Evolutionary conservation across 2,113 vertebrate genomes (phyloP), one percentile per base, ranked within the genome.

Genomic region (Oceanites oceanicus): DNA sequence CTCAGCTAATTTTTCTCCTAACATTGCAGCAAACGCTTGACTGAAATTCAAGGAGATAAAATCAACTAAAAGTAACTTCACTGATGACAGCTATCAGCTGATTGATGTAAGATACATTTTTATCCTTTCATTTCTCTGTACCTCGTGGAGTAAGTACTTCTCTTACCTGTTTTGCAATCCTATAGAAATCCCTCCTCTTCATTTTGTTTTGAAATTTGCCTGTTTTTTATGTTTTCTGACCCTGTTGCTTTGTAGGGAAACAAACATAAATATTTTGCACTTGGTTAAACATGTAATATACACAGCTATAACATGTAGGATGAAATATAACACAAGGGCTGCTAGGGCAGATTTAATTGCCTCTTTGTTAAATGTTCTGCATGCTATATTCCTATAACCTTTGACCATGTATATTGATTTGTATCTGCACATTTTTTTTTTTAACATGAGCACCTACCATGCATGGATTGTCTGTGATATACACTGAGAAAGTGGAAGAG

Each of bases 251-350:
- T 79, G 9, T n/a, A 79, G 13, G 5, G 18, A 88, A 88, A 63
- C 0, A 2, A 32, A 65, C 7, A 26, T 45, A 44, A 55, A n/a
- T 62, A 55, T 67, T 68, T 26, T 40, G 5, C 7, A 1, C 6
- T 42, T 92, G 30, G 3, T 17, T 79, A 68, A 52, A 82, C 11
- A 22, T 16, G 2, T 32, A 55, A 36, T 56, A 53, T 32, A 42
- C 2, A 23, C 7, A 65, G 6, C 20, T 65, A 61, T 2, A 25
- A 3, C 13, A 38, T 6, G 2, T 11, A 52, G 8, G 5, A 23
- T 55, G 16, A 71, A 85, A 56, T 47, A 32, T 10, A 73, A 21
- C 15, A 36, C 11, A 70, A 36, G 7, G 3, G 3, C 7, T 47
- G 4, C 15, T 63, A 47, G 13, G 36, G 52, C 4, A 73, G 44